Conservation (phyloP, 2,797 vertebrate species). For the Brotula barbata region DNA sequence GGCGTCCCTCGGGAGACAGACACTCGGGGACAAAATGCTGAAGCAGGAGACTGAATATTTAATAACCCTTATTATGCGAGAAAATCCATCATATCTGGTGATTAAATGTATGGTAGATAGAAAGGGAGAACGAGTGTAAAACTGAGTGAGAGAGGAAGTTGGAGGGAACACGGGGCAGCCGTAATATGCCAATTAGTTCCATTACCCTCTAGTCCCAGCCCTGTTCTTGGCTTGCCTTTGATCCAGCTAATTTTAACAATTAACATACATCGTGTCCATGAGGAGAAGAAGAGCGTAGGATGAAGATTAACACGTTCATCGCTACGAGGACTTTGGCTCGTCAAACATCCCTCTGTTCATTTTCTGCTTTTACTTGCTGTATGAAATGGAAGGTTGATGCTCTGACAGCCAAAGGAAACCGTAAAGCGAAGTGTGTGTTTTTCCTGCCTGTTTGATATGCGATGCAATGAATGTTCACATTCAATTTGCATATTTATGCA, state of each 20-base stretch:
- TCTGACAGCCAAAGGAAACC: neutral
- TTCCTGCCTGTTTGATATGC: neutral
- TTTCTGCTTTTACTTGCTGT: neutral
- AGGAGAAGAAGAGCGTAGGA: conserved; percentile 10
- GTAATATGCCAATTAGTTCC: conserved; percentile 53
- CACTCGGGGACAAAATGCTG: neutral
- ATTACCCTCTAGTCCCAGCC: conserved; percentile 37
- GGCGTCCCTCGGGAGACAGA: conserved; percentile 38
- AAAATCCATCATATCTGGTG: neutral
- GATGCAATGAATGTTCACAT: conserved; percentile 22
- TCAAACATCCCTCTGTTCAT: too few relatives aligned
- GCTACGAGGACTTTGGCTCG: neutral
- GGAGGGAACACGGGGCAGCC: conserved; percentile 25
- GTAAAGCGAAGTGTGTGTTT: neutral
- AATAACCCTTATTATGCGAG: conserved; percentile 23
- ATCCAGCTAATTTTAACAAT: conserved; percentile 52
- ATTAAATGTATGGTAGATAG: neutral
- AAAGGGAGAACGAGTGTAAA: conserved; percentile 6
- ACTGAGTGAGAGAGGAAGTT: conserved; percentile 27
- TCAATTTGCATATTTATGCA: conserved; percentile 15
- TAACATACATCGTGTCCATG: conserved; percentile 38
- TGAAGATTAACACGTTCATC: neutral
- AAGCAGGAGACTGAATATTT: conserved; percentile 45
- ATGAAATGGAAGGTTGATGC: neutral
- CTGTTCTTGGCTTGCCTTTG: conserved; percentile 39